phyloP scores from a whole-genome alignment of 2,888 invertebrate species.

The Pollenia amentaria region DNA sequence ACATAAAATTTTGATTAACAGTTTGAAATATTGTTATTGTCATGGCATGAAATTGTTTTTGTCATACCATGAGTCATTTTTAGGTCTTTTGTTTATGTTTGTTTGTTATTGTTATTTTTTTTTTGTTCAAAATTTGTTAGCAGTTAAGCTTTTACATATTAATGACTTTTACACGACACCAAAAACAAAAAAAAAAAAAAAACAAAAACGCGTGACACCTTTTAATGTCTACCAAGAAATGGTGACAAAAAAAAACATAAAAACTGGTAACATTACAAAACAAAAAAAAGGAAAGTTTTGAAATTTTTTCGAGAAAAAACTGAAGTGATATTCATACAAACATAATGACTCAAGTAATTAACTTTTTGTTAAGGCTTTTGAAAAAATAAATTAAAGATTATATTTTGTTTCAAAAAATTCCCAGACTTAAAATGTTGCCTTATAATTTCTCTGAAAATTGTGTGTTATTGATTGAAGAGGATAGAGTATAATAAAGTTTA shows the following conservation, averaged over 20 bases:
- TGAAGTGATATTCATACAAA: neutral
- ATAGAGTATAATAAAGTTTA: slow-evolving; percentile 1
- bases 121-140: slow-evolving; percentile 38
- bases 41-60: neutral
- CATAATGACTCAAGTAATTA: neutral
- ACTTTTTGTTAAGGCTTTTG: neutral
- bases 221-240: slow-evolving; percentile 15
- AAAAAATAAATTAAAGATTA: too few species aligned
- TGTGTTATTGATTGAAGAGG: neutral
- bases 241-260: slow-evolving; percentile 25
- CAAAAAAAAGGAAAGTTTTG: slow-evolving; percentile 56
- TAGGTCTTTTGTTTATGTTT: slow-evolving; percentile 59
- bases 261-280: slow-evolving; percentile 7
- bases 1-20: slow-evolving; percentile 18
- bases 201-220: slow-evolving; percentile 26
- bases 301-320: slow-evolving; percentile 1
- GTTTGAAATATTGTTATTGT: slow-evolving; percentile 17
- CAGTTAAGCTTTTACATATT: slow-evolving; percentile 67
- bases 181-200: slow-evolving; percentile 21
- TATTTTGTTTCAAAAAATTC: neutral
- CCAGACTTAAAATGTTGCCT: too few species aligned
- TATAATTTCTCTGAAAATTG: neutral
- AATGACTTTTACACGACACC: slow-evolving; percentile 62
- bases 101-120: slow-evolving; percentile 32
- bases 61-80: slow-evolving; percentile 53